Percentiles rank a stretch among this genome's conserved stretches.
These are phyloP conservation scores for Sylvilagus bachmani DNA, from an alignment of 2,113 vertebrate genomes.

Conservation along the genomic window DNA sequence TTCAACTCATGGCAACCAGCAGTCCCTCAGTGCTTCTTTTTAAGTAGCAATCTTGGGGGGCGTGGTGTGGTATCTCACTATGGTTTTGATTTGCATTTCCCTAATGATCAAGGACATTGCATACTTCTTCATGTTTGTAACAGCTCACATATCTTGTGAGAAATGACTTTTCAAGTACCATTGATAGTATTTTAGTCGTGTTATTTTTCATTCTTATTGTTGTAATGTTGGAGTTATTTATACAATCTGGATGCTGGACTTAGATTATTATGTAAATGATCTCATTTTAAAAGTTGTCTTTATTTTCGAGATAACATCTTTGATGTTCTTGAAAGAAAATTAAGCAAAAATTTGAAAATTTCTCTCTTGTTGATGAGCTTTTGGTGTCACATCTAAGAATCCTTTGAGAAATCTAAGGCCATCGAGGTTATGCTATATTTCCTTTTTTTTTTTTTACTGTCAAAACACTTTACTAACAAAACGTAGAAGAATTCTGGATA, in stretches of 20 bases:
- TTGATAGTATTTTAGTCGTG: not conserved
- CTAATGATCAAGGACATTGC: not conserved
- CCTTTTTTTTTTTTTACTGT: too few relatives aligned
- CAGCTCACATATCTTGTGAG: not conserved
- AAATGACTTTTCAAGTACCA: not conserved
- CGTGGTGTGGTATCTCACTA: not conserved
- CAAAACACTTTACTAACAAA: not conserved
- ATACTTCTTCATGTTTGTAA: too few relatives aligned
- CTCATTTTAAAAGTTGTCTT: not conserved
- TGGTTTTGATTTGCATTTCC: not conserved
- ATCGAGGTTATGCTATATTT: too few relatives aligned
- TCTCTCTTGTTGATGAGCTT: not conserved
- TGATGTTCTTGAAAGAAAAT: not conserved
- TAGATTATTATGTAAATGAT: not conserved
- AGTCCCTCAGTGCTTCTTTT: too few relatives aligned
- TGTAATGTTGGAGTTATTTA: not conserved
- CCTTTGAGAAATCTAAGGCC: too few relatives aligned
- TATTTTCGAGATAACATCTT: not conserved
- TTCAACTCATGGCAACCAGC: not conserved
- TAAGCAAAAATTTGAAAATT: not conserved
- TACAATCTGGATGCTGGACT: not conserved
- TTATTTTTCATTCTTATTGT: not conserved
- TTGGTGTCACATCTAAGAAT: not conserved
- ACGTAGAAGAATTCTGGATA: not conserved
- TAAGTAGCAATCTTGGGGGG: not conserved